Base-by-base conservation (phyloP, 35 echinoderm and acorn worm genomes). In the Diadema setosum region DNA sequence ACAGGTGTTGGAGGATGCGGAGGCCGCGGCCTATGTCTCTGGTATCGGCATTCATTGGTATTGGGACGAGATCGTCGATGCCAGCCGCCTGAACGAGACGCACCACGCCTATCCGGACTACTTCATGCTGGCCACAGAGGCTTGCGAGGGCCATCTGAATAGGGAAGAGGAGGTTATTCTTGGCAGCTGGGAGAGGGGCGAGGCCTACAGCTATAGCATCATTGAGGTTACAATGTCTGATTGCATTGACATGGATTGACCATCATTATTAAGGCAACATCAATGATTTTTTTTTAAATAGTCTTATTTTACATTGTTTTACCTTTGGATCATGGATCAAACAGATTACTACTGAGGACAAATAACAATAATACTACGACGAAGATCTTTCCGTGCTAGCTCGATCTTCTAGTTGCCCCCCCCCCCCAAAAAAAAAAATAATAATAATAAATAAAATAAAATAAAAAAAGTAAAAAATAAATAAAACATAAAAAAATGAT, bases 41-140 rank as follows among this genome's bases (percentile, higher is more conserved):
- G 96, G 96, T 12, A 94, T 99, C 23, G 96, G 85, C 5, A 39
- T 99, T 17, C 96, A 99, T 46, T 99, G 96, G 96, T 99, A 99
- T 58, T 42, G 56, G 43, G 89, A 91, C 27, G 42, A 44, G 25
- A 3, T 93, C 12, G 45, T 75, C 5, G 89, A 94, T 57, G 83
- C 67, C 5, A 37, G 37, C 3, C 58, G 88, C n/a, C 65, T 99
- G 9, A 69, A 84, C 36, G 42, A 92, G 46, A 99, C 93, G n/a
- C 86, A 94, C 41, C n/a, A 92, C 5, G 58, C 90, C 16, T 89
- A 92, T 60, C 96, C 96, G 14, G 90, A 91, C 4, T 42, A 95
- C 21, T 99, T 99, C 50, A 69, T 99, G 15, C 35, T 99, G 21
- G 90, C 81, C 18, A 99, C 96, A 0, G 96, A 99, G 31, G 93